These are phyloP conservation scores for Oophaga pumilio DNA, from an alignment of 2,113 vertebrate species.

Conservation along the genomic window DNA sequence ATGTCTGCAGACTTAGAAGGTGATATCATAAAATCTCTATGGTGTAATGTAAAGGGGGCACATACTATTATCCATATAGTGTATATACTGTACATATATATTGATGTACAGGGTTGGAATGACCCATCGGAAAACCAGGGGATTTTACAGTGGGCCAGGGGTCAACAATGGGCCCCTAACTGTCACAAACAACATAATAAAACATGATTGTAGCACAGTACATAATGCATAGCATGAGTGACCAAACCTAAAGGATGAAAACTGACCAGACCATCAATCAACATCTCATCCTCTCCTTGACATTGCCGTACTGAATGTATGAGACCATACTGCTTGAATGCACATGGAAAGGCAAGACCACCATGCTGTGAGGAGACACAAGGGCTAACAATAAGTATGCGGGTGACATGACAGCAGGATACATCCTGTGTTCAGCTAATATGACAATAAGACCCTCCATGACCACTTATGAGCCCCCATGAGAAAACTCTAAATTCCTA, in stretches of 20 bases:
- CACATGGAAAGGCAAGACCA: not conserved
- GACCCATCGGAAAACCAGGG: too few relatives aligned
- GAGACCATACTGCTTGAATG: not conserved
- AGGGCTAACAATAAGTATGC: not conserved
- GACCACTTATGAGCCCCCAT: not conserved
- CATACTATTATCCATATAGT: too few relatives aligned
- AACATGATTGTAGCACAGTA: not conserved
- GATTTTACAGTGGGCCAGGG: too few relatives aligned
- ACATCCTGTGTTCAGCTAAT: constrained; percentile 22
- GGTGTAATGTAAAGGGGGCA: too few relatives aligned
- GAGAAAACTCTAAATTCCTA: not conserved
- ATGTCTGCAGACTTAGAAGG: too few relatives aligned
- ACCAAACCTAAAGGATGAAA: not conserved
- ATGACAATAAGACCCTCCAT: not conserved
- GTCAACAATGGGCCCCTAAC: not conserved
- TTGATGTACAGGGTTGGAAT: too few relatives aligned
- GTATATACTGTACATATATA: too few relatives aligned
- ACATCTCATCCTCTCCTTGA: not conserved
- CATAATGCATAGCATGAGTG: not conserved
- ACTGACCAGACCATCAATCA: not conserved
- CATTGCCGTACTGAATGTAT: not conserved
- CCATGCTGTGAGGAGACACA: constrained; percentile 1
- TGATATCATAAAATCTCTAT: too few relatives aligned
- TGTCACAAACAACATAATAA: not conserved
- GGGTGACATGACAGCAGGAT: constrained; percentile 21